These are phyloP conservation scores for Choloepus didactylus DNA, from an alignment of 2,797 vertebrate species.

Conservation along the genomic window DNA sequence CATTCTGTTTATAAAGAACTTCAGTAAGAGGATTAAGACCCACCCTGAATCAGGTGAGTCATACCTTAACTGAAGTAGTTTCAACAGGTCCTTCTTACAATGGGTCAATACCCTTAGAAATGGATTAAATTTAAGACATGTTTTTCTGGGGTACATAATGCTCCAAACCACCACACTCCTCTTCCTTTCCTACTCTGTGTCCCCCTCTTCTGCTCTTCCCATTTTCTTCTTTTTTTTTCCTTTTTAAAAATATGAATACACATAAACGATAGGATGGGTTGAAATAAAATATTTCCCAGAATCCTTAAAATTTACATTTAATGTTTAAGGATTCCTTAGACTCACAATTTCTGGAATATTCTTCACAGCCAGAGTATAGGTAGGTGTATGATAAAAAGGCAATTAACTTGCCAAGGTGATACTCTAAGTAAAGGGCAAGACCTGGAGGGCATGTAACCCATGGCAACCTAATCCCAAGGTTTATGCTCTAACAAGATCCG, in stretches of 20 bases:
- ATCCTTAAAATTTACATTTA: background rate
- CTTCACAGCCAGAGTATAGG: background rate
- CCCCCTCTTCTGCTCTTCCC: no score
- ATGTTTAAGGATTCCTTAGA: conserved; percentile 1
- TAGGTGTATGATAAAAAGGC: background rate
- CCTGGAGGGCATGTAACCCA: background rate
- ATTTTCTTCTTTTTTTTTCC: background rate
- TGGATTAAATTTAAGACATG: no score
- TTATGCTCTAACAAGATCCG: background rate
- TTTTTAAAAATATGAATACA: background rate
- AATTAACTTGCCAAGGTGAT: background rate
- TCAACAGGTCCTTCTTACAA: no score
- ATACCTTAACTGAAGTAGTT: no score
- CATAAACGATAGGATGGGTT: background rate
- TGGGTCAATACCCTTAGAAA: no score
- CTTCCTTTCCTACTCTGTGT: background rate
- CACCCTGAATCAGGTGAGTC: no score
- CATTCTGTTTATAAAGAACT: no score
- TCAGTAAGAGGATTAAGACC: no score
- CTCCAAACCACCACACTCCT: no score
- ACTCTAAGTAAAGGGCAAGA: background rate
- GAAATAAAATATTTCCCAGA: background rate
- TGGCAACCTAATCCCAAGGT: background rate
- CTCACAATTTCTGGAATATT: background rate
- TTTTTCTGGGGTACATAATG: no score